A percentile compares a stretch with the other conserved stretches of the same genome.
Conservation (phyloP, 2,888 invertebrate genomes). For the Caenorhabditis auriculariae region DNA sequence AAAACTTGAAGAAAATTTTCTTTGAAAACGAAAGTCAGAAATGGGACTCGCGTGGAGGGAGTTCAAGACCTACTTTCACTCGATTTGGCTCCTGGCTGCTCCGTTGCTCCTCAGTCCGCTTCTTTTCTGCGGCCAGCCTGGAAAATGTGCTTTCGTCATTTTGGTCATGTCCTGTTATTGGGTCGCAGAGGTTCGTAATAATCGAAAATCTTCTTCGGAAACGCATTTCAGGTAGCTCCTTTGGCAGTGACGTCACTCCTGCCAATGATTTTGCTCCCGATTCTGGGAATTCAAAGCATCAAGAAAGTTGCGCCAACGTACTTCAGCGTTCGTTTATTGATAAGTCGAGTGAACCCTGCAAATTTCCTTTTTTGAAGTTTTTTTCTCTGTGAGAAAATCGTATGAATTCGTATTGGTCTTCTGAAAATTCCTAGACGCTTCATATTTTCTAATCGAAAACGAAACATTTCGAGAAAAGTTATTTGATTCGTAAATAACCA, state of each 20-base stretch:
- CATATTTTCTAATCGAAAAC: neutral
- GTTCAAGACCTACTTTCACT: constrained; percentile 29
- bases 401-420: no score
- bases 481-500: neutral
- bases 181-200: constrained; percentile 49
- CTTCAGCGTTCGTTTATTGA: constrained; percentile 33
- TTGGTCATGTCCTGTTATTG: constrained; percentile 48
- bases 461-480: neutral
- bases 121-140: constrained; percentile 23
- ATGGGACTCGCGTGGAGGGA: no score
- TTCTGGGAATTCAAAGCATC: constrained; percentile 42
- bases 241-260: constrained; percentile 50
- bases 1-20: no score
- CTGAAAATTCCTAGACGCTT: neutral
- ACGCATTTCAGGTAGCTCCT: constrained; percentile 48
- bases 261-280: constrained; percentile 47
- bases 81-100: constrained; percentile 38
- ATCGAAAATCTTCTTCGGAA: no score
- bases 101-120: constrained; percentile 35
- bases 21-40: no score
- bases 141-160: constrained; percentile 46
- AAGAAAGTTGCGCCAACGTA: constrained; percentile 40
- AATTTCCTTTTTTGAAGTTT: no score
- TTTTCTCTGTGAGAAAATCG: no score
- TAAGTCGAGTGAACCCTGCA: neutral